Conservation (phyloP, 2,113 vertebrate genomes). For the Oryzias melastigma region DNA sequence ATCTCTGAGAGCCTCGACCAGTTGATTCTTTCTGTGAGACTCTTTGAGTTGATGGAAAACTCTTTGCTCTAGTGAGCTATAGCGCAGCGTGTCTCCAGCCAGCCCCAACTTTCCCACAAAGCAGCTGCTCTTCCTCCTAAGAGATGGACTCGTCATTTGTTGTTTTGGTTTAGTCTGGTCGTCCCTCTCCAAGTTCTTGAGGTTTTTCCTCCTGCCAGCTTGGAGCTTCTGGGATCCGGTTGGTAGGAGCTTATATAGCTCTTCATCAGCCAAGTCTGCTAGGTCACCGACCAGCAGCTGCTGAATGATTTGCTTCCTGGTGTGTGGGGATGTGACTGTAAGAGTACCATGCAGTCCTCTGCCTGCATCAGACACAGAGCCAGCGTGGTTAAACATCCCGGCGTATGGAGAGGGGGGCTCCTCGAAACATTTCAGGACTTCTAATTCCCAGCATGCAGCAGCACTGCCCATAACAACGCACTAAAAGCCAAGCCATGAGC, state of each 20-base stretch:
- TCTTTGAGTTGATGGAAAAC: conserved; percentile 49
- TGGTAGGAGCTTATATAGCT: conserved; percentile 67
- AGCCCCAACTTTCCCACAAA: conserved; percentile 37
- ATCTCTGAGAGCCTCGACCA: conserved; percentile 65
- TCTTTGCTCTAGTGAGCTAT: conserved; percentile 61
- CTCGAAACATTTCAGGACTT: background rate
- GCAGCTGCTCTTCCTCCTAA: conserved; percentile 42
- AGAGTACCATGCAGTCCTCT: conserved; percentile 56
- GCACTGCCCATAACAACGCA: conserved; percentile 6
- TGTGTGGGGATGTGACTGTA: conserved; percentile 58
- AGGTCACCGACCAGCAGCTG: conserved; percentile 75
- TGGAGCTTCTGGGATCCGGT: conserved; percentile 39
- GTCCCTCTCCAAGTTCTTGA: conserved; percentile 26
- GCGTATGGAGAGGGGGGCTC: conserved; percentile 9
- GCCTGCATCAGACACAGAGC: conserved; percentile 75
- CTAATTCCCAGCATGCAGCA: conserved; percentile 43
- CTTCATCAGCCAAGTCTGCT: conserved; percentile 74
- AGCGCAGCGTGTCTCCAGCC: conserved; percentile 61
- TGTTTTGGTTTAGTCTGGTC: conserved; percentile 49
- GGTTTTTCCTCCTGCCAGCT: conserved; percentile 39
- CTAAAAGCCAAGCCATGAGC: conserved; percentile 36
- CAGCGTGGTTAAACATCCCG: conserved; percentile 52
- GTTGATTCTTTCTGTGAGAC: conserved; percentile 39
- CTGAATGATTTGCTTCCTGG: conserved; percentile 69
- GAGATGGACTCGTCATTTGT: conserved; percentile 28